phyloP scores from a whole-genome alignment of 2,797 vertebrate genomes.

The Syngnathus acus region DNA sequence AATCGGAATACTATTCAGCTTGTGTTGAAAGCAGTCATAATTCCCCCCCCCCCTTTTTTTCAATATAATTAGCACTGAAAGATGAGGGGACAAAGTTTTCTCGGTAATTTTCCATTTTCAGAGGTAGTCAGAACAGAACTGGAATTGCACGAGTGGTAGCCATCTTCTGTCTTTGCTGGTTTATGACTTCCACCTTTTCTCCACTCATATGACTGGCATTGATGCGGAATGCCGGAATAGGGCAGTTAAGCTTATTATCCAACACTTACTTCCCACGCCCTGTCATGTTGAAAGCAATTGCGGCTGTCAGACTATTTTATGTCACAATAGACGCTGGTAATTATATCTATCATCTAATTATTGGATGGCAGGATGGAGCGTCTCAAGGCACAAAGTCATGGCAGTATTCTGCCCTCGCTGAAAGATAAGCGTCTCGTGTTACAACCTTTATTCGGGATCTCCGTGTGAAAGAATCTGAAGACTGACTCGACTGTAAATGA shows the following conservation, averaged over 20 bases:
- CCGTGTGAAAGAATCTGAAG: background rate
- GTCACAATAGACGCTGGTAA: background rate
- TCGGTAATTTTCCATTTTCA: background rate
- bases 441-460: background rate
- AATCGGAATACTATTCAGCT: background rate
- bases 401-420: background rate
- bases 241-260: background rate
- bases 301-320: background rate
- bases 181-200: no score
- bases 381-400: background rate
- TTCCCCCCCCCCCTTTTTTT: background rate
- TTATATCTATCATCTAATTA: background rate
- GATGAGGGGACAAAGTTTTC: background rate
- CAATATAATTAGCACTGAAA: background rate
- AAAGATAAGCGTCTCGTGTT: no score
- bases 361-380: background rate
- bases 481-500: background rate
- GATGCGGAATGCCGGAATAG: background rate
- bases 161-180: no score
- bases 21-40: background rate
- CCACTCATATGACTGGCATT: no score
- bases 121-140: no score
- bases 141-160: no score
- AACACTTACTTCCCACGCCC: background rate
- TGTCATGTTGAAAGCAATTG: conserved; percentile 1